phyloP scores from a whole-genome alignment of 2,888 invertebrate genomes.

The Apeira syringaria region DNA sequence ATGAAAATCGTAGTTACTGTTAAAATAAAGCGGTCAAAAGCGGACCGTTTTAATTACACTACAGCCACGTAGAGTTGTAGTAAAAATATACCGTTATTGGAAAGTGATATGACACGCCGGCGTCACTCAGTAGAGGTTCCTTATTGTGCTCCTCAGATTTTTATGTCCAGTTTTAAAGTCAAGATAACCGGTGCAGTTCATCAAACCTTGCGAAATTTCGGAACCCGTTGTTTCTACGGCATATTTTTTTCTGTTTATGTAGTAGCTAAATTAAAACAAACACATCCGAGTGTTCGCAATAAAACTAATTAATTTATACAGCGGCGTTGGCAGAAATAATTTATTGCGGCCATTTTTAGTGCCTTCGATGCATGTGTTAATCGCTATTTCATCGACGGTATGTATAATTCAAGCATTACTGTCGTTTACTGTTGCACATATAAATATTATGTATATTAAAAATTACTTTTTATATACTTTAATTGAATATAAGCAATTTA shows the following conservation, averaged over 20 bases:
- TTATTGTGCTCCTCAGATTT: conserved; percentile 38
- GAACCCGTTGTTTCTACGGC: conserved; percentile 28
- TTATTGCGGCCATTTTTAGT: neutral
- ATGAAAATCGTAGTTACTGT: conserved; percentile 68
- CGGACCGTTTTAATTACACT: conserved; percentile 79
- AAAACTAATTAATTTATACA: conserved; percentile 7
- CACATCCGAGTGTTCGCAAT: conserved; percentile 6
- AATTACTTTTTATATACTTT: no score
- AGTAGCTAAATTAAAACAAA: conserved; percentile 9
- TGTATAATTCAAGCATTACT: neutral
- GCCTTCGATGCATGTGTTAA: neutral
- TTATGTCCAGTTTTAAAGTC: conserved; percentile 24
- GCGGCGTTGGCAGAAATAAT: neutral
- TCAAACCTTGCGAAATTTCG: conserved; percentile 31
- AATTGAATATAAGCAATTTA: no score
- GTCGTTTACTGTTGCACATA: no score
- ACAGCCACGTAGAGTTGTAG: conserved; percentile 66
- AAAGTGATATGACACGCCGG: conserved; percentile 70
- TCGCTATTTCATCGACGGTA: neutral
- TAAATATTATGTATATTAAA: no score
- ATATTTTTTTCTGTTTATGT: conserved; percentile 10
- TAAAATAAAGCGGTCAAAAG: conserved; percentile 58
- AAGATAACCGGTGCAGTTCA: conserved; percentile 35
- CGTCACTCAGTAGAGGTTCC: conserved; percentile 30
- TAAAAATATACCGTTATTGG: conserved; percentile 72